Base-by-base conservation (phyloP, 2,888 invertebrate species). In the Andricus curvator region DNA sequence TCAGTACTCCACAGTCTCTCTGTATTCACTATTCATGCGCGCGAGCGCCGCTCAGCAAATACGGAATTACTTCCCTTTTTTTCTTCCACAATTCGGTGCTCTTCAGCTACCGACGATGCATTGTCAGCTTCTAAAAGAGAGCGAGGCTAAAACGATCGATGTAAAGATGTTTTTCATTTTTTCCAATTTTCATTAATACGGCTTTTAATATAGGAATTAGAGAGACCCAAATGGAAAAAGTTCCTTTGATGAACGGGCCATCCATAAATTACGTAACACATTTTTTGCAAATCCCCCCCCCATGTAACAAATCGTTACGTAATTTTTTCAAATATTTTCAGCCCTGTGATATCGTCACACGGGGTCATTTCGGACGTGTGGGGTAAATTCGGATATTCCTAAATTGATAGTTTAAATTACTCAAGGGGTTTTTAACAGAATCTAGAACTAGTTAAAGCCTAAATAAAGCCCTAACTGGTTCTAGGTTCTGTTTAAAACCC, bases 61-160 rank as follows among this genome's bases (percentile, higher is more conserved):
- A 70, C 79, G 84, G 79, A 85, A 87, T 85, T 87, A 86, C 86
- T 88, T 51, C 48, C 48, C 17, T 33, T 76, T 79, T 81, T 79
- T 79, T 81, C 80, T 67, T 78, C 78, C 67, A 60, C 65, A 9
- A 66, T 51, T 65, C 66, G 56, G 37, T 64, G 80, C 77, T 79
- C 80, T 82, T 84, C 84, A 81, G 78, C 80, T 74, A 56, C 20
- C 25, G 22, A 64, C 15, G 65, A 56, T 70, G 51, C 66, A 82
- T 74, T 65, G 41, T 62, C 62, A 66, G 78, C 79, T 56, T 37
- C 79, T 17, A 66, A 77, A 65, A 70, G 17, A 68, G 51, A 74
- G 22, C 37, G 67, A 64, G 70, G 51, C 20, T 70, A 8, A 70
- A 29, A 20, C 51, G 70, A 33, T 70, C 33, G 48, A 51, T 70